Evolutionary conservation across 1,140 invertebrate species (phyloP).

Genomic region (Saccostrea glomerata): DNA sequence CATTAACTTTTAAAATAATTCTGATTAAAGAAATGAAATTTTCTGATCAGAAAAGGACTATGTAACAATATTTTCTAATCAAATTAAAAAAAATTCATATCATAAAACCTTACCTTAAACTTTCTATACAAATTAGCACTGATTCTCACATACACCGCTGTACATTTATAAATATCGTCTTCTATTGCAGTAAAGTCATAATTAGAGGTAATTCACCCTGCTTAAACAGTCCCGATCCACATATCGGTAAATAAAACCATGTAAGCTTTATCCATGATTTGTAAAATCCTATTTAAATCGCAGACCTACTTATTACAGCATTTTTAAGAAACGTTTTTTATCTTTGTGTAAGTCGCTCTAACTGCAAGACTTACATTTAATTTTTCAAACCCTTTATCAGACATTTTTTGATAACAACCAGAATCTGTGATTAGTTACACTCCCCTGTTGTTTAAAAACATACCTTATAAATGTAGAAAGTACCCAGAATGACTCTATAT

Average conservation of each 20-base stretch:
- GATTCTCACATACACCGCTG: neutral
- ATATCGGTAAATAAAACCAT: neutral
- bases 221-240: neutral
- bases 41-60: too few species aligned
- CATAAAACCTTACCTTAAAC: neutral
- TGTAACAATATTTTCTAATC: too few species aligned
- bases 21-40: too few species aligned
- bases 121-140: neutral
- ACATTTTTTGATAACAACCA: neutral
- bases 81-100: neutral
- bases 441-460: neutral
- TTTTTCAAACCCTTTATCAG: conserved; percentile 16
- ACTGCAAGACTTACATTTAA: neutral
- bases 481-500: neutral
- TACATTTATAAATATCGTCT: neutral
- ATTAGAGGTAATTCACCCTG: neutral
- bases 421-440: neutral
- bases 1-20: too few species aligned
- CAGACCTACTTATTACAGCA: neutral
- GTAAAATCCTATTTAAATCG: conserved; percentile 2
- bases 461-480: neutral
- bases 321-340: neutral
- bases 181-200: conserved; percentile 3
- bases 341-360: neutral
- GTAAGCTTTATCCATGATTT: conserved; percentile 19